Percentiles rank a stretch among this genome's conserved stretches.
Evolutionary conservation across 2,113 vertebrate species (phyloP).

Genomic region (Barnardius zonarius): DNA sequence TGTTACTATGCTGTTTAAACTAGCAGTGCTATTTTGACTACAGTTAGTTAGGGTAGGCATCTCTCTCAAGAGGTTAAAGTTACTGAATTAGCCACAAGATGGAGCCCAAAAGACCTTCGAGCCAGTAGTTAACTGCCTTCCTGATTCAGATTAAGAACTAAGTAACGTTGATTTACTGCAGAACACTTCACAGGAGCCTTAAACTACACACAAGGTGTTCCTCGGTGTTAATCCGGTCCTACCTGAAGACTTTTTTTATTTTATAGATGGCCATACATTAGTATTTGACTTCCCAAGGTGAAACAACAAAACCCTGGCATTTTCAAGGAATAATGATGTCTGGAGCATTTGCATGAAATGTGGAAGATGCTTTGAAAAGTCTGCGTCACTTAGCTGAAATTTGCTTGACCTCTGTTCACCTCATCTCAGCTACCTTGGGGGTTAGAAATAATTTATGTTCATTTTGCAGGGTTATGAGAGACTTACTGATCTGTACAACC

Average conservation of each 20-base stretch:
- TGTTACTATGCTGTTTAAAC: not conserved
- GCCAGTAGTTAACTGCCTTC: not conserved
- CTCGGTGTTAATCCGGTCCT: not conserved
- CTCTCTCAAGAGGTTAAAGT: not conserved
- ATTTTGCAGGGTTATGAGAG: not conserved
- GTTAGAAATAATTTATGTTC: not conserved
- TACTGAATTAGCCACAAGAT: slow-evolving; percentile 20
- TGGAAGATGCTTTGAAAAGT: not conserved
- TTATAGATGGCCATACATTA: not conserved
- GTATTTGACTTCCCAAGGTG: not conserved
- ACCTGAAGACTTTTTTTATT: not conserved
- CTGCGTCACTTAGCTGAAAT: not conserved
- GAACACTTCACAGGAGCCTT: not conserved
- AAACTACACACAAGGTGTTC: not conserved
- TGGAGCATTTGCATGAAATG: not conserved
- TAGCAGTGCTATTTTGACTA: not conserved
- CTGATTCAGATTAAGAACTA: not conserved
- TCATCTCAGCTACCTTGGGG: not conserved
- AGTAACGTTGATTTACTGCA: not conserved
- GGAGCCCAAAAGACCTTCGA: slow-evolving; percentile 16
- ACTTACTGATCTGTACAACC: not conserved
- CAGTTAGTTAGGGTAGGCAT: not conserved
- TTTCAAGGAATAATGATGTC: not conserved
- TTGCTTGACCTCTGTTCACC: not conserved
- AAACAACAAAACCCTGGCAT: not conserved